Evolutionary conservation across 2,888 invertebrate species (phyloP).

Genomic region (Mayetiola destructor): DNA sequence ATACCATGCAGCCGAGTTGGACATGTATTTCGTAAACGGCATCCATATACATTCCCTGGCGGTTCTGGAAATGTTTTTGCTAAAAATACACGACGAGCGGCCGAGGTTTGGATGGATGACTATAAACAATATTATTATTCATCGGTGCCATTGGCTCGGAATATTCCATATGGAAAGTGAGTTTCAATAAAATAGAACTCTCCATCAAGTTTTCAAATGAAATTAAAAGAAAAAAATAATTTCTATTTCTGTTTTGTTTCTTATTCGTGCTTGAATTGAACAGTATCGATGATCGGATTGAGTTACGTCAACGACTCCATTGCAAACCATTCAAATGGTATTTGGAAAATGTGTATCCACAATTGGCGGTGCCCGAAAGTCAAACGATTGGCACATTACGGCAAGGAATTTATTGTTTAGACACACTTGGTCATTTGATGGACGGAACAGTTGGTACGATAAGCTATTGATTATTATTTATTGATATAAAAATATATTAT

Average conservation of each 20-base stretch:
- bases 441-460: constrained; percentile 63
- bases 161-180: constrained; percentile 79
- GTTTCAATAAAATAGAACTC: constrained; percentile 19
- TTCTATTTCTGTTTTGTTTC: no score
- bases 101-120: constrained; percentile 99
- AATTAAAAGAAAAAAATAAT: no score
- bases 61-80: constrained; percentile 96
- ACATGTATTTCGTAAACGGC: constrained; percentile 87
- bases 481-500: no score
- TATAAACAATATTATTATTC: constrained; percentile 93
- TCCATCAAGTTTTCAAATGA: not conserved
- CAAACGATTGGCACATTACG: constrained; percentile 47
- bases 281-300: constrained; percentile 74
- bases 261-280: not conserved
- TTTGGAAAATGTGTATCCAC: constrained; percentile 83
- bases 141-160: constrained; percentile 78
- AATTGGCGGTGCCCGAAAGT: constrained; percentile 56
- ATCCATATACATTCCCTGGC: constrained; percentile 96
- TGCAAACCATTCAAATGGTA: constrained; percentile 96
- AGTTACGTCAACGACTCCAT: constrained; percentile 60
- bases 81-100: constrained; percentile 86
- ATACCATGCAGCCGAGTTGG: constrained; percentile 94
- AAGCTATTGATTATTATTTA: not conserved
- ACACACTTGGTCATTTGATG: constrained; percentile 82
- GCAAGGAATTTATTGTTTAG: constrained; percentile 74